Percentiles rank a stretch among this genome's conserved stretches.
Evolutionary conservation across 23 tunicate species (phyloP).

Genomic region (Diplosoma virens): DNA sequence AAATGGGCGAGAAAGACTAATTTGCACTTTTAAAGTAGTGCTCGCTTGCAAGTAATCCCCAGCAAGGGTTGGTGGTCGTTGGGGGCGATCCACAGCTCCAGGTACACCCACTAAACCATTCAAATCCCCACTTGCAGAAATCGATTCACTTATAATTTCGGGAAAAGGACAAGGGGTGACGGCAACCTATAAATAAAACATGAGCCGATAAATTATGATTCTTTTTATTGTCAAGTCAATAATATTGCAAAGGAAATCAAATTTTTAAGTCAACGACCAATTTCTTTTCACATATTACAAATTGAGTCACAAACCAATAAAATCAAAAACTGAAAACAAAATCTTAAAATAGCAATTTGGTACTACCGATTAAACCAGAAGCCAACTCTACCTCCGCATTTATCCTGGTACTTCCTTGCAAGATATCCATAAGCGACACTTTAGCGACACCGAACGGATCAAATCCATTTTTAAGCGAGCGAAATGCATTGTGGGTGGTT

Average conservation of each 20-base stretch:
- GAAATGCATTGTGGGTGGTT: conserved; percentile 76
- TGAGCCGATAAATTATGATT: no score
- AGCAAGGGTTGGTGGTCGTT: conserved; percentile 55
- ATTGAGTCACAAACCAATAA: no score
- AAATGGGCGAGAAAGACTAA: conserved; percentile 46
- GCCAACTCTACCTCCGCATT: conserved; percentile 1
- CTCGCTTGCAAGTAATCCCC: conserved; percentile 73
- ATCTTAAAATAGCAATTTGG: no score
- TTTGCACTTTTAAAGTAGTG: conserved; percentile 56
- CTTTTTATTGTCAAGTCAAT: no score
- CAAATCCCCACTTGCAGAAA: conserved; percentile 1
- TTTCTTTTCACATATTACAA: no score
- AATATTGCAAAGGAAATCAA: no score
- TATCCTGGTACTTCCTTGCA: conserved; percentile 54
- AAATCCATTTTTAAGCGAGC: conserved; percentile 38
- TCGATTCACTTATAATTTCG: conserved; percentile 39
- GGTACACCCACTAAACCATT: conserved; percentile 60
- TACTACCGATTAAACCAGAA: no score
- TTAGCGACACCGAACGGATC: conserved; percentile 87
- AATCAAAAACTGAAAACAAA: no score
- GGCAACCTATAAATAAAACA: conserved; percentile 19
- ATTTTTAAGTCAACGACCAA: no score
- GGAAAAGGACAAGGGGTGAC: conserved; percentile 75
- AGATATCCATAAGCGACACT: conserved; percentile 48
- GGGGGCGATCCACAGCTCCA: conserved; percentile 79